Evolutionary conservation across 2,888 invertebrate genomes (phyloP).

Genomic region (Tricholauxania praeusta): DNA sequence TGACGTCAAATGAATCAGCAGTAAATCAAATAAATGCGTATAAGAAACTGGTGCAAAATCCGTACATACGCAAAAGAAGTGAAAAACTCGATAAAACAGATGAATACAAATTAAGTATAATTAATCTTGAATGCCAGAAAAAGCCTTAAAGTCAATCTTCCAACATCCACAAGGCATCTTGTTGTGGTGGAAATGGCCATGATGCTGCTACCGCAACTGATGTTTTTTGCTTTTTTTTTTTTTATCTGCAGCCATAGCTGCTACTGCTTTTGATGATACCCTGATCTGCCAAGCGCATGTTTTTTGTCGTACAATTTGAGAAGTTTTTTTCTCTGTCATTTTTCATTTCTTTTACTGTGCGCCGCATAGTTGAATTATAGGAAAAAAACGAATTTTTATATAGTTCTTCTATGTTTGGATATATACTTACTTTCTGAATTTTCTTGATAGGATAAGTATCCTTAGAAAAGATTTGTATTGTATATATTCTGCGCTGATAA

Average conservation of each 20-base stretch:
- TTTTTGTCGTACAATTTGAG: too few relatives aligned
- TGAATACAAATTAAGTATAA: conserved; percentile 49
- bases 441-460: too few relatives aligned
- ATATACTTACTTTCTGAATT: too few relatives aligned
- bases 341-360: too few relatives aligned
- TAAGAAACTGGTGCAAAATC: too few relatives aligned
- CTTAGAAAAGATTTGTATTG: too few relatives aligned
- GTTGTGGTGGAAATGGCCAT: not conserved
- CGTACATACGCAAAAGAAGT: not conserved
- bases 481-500: too few relatives aligned
- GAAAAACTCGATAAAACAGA: conserved; percentile 37
- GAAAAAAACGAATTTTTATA: too few relatives aligned
- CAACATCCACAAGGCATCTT: too few relatives aligned
- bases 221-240: not conserved
- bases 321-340: too few relatives aligned
- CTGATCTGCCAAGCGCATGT: not conserved
- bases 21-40: conserved; percentile 9
- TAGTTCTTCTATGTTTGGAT: too few relatives aligned
- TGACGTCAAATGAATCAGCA: conserved; percentile 18
- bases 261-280: not conserved
- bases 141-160: conserved; percentile 6
- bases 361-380: too few relatives aligned
- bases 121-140: conserved; percentile 40
- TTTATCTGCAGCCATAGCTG: not conserved
- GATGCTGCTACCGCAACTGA: not conserved